Base-by-base conservation (phyloP, 2,888 invertebrate species). In the Sinopyrophorus schimmeli region DNA sequence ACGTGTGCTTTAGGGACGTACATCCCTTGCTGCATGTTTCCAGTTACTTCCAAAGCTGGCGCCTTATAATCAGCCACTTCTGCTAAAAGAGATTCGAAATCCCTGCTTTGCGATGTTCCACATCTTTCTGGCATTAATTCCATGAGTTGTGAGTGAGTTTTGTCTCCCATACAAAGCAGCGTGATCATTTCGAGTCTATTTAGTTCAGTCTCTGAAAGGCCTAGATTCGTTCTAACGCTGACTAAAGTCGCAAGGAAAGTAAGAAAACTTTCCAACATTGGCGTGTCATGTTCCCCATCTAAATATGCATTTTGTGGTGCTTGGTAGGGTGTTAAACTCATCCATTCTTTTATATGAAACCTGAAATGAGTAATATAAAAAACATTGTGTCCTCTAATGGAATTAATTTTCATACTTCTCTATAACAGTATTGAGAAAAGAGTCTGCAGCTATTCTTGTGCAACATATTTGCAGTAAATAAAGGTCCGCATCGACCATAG, bases 401-500 rank as follows among this genome's bases (percentile, higher is more conserved):
- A 37, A 16, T 12, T 21, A 3, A 12, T 16, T 41, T 26, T 74
- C 78, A 78, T 70, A 92, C 86, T 92, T 87, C 65, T 96, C 91
- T 49, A 97, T 84, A 20, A 94, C 85, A 64, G 89, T 90, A 59
- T 87, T 84, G 24, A 97, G 74, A 68, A 90, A 95, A 63, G 86
- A 83, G 64, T 92, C 90, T 0, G 92, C 84, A 40, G 89, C 88
- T 49, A 96, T 78, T 69, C 90, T 87, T 11, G 91, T 90, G 20
- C 92, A 91, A 74, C 94, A 93, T 38, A 96, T 83, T 80, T 98
- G 97, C 60, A 97, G 78, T 66, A 97, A 84, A 76, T 92, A 97
- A 57, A 98, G 79, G 77, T 98, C 98, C 69, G 96, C 92, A 74
- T 98, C 97, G 6, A 95, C 92, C 92, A 97, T 95, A 6, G 95